A percentile compares a stretch with the other conserved stretches of the same genome.
Evolutionary conservation across 1,140 invertebrate genomes (phyloP).

Genomic region (Ostrea denselamellosa): DNA sequence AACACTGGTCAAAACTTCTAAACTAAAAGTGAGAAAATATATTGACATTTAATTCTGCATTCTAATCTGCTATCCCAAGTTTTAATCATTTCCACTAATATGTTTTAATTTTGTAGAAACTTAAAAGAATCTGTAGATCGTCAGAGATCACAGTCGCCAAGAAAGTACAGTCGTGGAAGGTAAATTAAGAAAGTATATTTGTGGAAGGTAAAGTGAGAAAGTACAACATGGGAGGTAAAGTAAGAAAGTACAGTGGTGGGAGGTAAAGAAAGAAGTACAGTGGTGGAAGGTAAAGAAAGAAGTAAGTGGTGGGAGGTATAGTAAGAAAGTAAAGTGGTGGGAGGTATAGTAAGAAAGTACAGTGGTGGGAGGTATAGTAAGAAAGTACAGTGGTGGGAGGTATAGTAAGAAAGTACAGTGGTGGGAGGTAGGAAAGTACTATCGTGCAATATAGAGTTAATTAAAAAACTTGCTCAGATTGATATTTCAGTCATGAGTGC

Average conservation of each 20-base stretch:
- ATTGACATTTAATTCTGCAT: background rate
- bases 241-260: too few species aligned
- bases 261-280: background rate
- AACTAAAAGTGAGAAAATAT: too few species aligned
- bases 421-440: background rate
- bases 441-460: too few species aligned
- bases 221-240: background rate
- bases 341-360: background rate
- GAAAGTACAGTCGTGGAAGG: constrained; percentile 6
- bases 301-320: too few species aligned
- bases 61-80: background rate
- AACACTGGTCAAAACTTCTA: too few species aligned
- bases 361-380: background rate
- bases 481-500: too few species aligned
- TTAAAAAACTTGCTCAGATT: too few species aligned
- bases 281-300: background rate
- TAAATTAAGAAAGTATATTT: background rate
- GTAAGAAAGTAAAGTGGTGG: background rate
- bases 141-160: background rate
- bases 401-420: background rate
- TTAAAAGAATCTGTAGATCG: constrained; percentile 6
- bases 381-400: too few species aligned
- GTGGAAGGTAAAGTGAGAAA: background rate
- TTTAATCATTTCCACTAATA: background rate
- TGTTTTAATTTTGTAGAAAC: constrained; percentile 1